Conservation (phyloP, 2,888 invertebrate genomes). For the Drosophila buzzatii region DNA sequence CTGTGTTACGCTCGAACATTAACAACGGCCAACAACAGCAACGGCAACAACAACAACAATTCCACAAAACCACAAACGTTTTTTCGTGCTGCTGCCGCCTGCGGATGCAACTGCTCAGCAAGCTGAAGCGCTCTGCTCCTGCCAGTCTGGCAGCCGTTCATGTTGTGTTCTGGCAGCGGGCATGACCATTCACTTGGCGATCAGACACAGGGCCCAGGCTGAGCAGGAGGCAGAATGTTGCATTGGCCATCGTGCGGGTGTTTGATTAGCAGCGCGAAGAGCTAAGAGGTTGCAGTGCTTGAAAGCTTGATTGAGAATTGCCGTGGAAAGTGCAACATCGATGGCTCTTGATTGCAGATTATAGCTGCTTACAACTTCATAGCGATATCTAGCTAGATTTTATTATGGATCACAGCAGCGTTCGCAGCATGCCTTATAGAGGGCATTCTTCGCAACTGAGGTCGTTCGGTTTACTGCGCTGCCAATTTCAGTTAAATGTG, state of each 20-base stretch:
- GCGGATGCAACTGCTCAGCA: conserved; percentile 29
- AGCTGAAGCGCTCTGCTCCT: conserved; percentile 15
- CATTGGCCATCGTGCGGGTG: conserved; percentile 72
- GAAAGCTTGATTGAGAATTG: conserved; percentile 23
- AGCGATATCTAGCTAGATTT: conserved; percentile 53
- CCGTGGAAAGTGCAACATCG: conserved; percentile 61
- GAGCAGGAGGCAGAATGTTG: neutral
- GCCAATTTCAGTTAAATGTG: neutral
- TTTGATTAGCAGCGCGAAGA: conserved; percentile 66
- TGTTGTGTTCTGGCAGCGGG: conserved; percentile 62
- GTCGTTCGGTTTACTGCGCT: neutral
- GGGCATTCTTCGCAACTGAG: conserved; percentile 19
- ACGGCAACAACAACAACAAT: conserved; percentile 37
- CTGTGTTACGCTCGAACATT: conserved; percentile 85
- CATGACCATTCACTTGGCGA: conserved; percentile 70
- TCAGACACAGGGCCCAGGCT: neutral
- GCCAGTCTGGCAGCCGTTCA: conserved; percentile 44
- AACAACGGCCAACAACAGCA: conserved; percentile 72
- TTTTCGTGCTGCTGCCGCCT: conserved; percentile 73
- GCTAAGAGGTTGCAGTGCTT: conserved; percentile 20
- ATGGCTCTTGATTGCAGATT: conserved; percentile 73
- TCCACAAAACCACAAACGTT: conserved; percentile 73
- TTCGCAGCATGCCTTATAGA: conserved; percentile 45
- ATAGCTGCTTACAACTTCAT: conserved; percentile 72
- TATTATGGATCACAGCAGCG: conserved; percentile 27